Conservation (phyloP, 2,888 invertebrate species). For the Cyrtodaria siliqua region DNA sequence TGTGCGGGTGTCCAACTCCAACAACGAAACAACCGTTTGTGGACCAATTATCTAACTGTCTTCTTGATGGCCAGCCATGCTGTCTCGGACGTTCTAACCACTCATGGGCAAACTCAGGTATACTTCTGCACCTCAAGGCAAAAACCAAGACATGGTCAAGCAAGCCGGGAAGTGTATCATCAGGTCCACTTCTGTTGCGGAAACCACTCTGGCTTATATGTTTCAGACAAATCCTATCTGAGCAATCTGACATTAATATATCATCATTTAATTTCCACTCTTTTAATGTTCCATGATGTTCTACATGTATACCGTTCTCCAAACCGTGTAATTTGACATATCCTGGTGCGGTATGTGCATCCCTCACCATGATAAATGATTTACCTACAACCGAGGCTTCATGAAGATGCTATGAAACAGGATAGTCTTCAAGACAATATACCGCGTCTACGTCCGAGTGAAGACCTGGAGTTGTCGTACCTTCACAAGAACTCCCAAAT, state of each 20-base stretch:
- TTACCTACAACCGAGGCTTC: background rate
- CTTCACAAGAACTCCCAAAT: too few species aligned
- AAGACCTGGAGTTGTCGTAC: too few species aligned
- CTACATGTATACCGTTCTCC: background rate
- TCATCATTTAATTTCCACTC: too few species aligned
- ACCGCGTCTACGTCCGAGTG: too few species aligned
- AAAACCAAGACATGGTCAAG: slow-evolving; percentile 16
- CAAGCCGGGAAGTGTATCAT: background rate
- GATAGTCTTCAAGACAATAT: background rate
- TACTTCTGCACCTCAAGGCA: slow-evolving; percentile 22
- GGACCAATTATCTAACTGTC: slow-evolving; percentile 1
- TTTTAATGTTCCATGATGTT: too few species aligned
- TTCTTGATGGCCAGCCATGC: slow-evolving; percentile 14
- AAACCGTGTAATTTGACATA: background rate
- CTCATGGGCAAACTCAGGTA: slow-evolving; percentile 18
- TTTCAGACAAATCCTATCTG: too few species aligned
- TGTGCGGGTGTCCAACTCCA: slow-evolving; percentile 19
- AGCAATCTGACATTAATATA: too few species aligned
- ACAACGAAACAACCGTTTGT: slow-evolving; percentile 31
- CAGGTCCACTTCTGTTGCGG: too few species aligned
- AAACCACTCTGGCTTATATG: too few species aligned
- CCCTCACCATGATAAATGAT: background rate
- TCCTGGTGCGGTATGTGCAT: background rate
- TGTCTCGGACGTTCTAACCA: slow-evolving; percentile 22
- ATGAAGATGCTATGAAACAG: background rate